Base-by-base conservation (phyloP, 2,888 invertebrate species). In the Himalopsyche anomala region DNA sequence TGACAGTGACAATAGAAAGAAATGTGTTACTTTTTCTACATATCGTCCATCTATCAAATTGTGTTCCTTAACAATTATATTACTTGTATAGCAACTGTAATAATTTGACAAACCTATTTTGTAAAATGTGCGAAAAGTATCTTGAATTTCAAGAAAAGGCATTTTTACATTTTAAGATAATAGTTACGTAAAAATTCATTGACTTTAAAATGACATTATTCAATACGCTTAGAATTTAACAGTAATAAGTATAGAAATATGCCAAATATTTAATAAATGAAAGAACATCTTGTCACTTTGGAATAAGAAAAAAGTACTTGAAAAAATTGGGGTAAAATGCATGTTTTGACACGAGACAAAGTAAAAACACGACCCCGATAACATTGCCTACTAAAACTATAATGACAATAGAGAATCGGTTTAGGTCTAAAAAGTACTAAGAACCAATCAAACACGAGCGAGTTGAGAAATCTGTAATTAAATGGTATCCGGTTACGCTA, bases 121-220 rank as follows among this genome's bases (percentile, higher is more conserved):
- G 28, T 62, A 62, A 62, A 62, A 62, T 62, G 62, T 62, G 62
- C 62, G 19, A 62, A 62, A 62, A 62, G 19, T 62, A 62, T 62
- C 62, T 62, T 62, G 62, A n/a, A 19, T 5, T 62, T 62, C 62
- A 62, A 62, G 62, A 62, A 62, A 62, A 62, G 62, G 62, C 62
- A 62, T 62, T n/a, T 62, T 62, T 62, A n/a, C 62, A 62, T 62
- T 62, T 19, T 62, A 19, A 62, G 62, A 62, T 62, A 19, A 62
- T 11, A 19, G n/a, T 19, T 62, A 62, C 28, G 62, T 62, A 62
- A 62, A 62, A 62, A 62, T 62, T 62, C 28, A 62, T 62, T 19
- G 62, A 56, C 56, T 56, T 56, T 56, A 6, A 56, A 19, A 56
- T 19, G 56, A 62, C 19, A 62, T 62, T 62, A 62, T 62, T 19